Evolutionary conservation across 2,113 vertebrate species (phyloP).

Genomic region (Ranitomeya imitator): DNA sequence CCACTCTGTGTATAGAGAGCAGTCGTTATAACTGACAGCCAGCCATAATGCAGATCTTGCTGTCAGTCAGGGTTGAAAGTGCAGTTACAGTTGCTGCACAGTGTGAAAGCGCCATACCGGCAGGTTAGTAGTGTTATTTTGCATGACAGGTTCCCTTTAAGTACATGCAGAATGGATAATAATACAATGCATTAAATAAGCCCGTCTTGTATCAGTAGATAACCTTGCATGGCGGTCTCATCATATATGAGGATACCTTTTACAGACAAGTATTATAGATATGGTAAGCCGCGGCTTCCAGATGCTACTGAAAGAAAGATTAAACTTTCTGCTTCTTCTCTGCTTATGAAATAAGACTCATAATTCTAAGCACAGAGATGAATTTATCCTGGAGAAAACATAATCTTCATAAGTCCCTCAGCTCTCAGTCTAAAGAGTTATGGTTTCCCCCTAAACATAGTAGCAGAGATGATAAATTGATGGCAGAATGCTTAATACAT

Average conservation of each 20-base stretch:
- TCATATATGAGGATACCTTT: slow-evolving; percentile 11
- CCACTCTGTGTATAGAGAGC: too few species aligned
- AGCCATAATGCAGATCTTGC: too few species aligned
- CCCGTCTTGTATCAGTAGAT: too few species aligned
- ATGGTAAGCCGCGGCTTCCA: background rate
- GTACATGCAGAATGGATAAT: background rate
- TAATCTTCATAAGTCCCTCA: slow-evolving; percentile 42
- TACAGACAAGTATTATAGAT: slow-evolving; percentile 17
- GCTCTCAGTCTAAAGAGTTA: slow-evolving; percentile 41
- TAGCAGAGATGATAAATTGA: slow-evolving; percentile 44
- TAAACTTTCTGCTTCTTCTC: slow-evolving; percentile 25
- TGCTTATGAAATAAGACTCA: slow-evolving; percentile 36
- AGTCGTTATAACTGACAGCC: too few species aligned
- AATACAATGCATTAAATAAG: background rate
- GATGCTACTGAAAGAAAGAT: slow-evolving; percentile 28
- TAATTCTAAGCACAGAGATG: slow-evolving; percentile 47
- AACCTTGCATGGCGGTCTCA: background rate
- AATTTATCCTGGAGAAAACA: slow-evolving; percentile 43
- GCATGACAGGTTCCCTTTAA: background rate
- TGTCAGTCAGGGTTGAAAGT: too few species aligned
- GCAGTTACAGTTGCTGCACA: too few species aligned
- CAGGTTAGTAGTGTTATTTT: too few species aligned
- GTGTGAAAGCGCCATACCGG: too few species aligned
- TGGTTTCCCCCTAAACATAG: slow-evolving; percentile 37
- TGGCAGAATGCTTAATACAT: slow-evolving; percentile 19